Evolutionary conservation across 2,888 invertebrate genomes (phyloP).

Genomic region (Auanema sp.): DNA sequence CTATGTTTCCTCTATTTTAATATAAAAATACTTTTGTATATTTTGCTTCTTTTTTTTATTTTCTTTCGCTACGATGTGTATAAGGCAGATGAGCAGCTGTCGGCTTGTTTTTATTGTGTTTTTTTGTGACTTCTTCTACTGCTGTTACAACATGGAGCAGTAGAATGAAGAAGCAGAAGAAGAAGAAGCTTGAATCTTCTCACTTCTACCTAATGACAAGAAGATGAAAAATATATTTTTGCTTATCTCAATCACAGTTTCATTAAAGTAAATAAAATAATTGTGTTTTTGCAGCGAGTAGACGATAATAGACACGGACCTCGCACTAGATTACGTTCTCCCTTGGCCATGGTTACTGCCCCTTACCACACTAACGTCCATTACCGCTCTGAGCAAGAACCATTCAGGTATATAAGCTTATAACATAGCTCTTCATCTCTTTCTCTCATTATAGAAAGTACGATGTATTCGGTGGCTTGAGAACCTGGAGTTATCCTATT

Average conservation of each 20-base stretch:
- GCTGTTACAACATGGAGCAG: conserved; percentile 4
- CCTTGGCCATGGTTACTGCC: conserved; percentile 53
- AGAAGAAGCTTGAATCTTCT: conserved; percentile 6
- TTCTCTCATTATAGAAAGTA: conserved; percentile 51
- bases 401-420: conserved; percentile 12
- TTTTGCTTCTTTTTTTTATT: no score
- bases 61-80: no score
- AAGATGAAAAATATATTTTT: background rate
- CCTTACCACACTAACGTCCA: conserved; percentile 61
- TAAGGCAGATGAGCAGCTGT: background rate
- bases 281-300: conserved; percentile 24
- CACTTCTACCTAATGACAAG: background rate
- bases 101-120: conserved; percentile 5
- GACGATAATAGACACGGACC: conserved; percentile 28
- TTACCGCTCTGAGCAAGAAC: conserved; percentile 42
- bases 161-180: conserved; percentile 5
- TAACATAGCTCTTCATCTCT: background rate
- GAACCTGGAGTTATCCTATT: conserved; percentile 63
- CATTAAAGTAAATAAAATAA: conserved; percentile 2
- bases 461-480: conserved; percentile 58
- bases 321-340: conserved; percentile 41
- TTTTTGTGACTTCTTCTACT: background rate
- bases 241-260: background rate
- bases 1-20: background rate
- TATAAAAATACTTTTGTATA: background rate